phyloP scores from a whole-genome alignment of 2,797 vertebrate genomes.

The Cyclopterus lumpus region DNA sequence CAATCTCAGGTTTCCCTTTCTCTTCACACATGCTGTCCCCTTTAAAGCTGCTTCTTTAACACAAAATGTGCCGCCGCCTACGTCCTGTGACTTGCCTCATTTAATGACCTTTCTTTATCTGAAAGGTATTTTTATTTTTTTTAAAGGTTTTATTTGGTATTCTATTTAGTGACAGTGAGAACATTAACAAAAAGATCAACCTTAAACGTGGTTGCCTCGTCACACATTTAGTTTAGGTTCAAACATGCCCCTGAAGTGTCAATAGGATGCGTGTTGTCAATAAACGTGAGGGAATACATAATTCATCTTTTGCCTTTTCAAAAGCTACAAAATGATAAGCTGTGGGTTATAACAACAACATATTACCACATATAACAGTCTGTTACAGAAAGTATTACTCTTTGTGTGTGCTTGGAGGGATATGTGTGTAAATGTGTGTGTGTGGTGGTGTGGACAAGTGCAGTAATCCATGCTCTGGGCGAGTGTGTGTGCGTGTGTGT shows the following conservation, averaged over 20 bases:
- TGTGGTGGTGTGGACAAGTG: slow-evolving; percentile 8
- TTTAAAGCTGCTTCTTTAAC: slow-evolving; percentile 55
- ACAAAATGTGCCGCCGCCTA: slow-evolving; percentile 45
- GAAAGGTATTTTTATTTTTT: slow-evolving; percentile 49
- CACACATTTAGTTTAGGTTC: neutral
- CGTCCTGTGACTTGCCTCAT: slow-evolving; percentile 25
- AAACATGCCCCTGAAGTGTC: neutral
- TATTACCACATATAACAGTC: neutral
- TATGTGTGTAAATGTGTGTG: neutral
- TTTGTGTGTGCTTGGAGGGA: neutral
- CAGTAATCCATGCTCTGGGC: neutral
- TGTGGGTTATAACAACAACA: slow-evolving; percentile 2
- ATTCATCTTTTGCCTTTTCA: neutral
- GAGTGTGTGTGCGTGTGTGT: neutral
- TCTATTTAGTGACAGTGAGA: neutral
- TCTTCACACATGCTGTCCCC: slow-evolving; percentile 57
- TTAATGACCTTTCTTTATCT: slow-evolving; percentile 39
- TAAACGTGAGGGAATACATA: neutral
- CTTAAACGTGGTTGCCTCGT: neutral
- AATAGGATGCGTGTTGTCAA: neutral
- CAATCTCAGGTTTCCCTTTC: slow-evolving; percentile 67
- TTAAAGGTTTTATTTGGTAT: neutral
- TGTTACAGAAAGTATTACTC: neutral
- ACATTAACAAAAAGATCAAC: neutral
- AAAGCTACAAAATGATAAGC: neutral